Evolutionary conservation across 2,888 invertebrate species (phyloP), one percentile per base, ranked within the genome.

Genomic region (Octodonta nipae): DNA sequence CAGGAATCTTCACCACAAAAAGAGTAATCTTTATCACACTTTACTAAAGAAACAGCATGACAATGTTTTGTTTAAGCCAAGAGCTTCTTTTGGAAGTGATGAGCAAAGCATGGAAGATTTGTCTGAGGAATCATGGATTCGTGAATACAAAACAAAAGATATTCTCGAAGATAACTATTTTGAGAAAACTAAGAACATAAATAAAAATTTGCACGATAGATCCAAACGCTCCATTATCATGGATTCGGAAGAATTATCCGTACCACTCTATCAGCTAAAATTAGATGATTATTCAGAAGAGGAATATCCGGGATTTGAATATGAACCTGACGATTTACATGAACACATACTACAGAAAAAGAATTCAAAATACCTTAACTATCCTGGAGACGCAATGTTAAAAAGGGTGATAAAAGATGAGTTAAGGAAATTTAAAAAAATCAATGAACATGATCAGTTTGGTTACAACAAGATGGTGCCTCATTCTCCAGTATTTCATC

Each of bases 401-500:
- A 36, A 38, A 25, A 36, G 28, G 10, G 47, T 44, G 4, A 44
- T 49, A 5, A 36, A 42, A 17, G 40, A 44, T 13, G 49, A 48
- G 31, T 28, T 49, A 11, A 16, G 36, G n/a, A 43, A 39, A 8
- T 37, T 43, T 34, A 36, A 41, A 28, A 26, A 20, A 30, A 15
- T 38, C 27, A 28, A 39, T 28, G 34, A 38, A 30, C 25, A 36
- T 24, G 29, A 32, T 6, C 26, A 36, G 2, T 29, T 33, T 6
- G 16, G 22, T 13, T 20, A 32, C 12, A 30, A 37, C 6, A 35
- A 32, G n/a, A 38, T 31, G 4, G 13, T 49, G 2, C 52, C 56
- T 1, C 49, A 52, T 4, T 51, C 52, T 20, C 59, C 59, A 0
- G 38, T 60, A 4, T 46, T 52, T 13, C 48, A 52, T 29, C 32